phyloP scores from a whole-genome alignment of 2,113 vertebrate species.

The Prolemur simus region DNA sequence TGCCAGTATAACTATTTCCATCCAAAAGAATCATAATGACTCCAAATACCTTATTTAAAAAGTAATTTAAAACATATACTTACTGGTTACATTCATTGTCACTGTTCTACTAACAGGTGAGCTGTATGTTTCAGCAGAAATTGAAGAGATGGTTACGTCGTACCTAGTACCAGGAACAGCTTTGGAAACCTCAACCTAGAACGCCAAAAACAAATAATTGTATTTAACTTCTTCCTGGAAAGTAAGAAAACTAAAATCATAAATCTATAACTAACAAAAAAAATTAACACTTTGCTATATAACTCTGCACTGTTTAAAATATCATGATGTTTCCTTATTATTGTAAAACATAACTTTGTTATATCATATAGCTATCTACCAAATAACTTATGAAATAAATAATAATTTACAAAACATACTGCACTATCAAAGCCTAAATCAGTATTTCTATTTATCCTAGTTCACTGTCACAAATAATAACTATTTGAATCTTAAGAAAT shows the following conservation, averaged over 20 bases:
- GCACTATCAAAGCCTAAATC: slow-evolving; percentile 12
- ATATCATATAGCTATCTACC: background rate
- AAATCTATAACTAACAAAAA: background rate
- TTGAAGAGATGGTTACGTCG: slow-evolving; percentile 86
- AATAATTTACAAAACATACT: background rate
- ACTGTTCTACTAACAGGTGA: slow-evolving; percentile 91
- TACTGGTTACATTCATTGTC: slow-evolving; percentile 90
- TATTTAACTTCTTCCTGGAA: slow-evolving; percentile 52
- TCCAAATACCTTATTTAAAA: background rate
- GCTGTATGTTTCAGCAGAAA: slow-evolving; percentile 90
- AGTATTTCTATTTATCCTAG: background rate
- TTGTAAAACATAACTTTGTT: background rate
- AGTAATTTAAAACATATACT: slow-evolving; percentile 75
- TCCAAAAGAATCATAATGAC: background rate
- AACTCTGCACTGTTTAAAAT: slow-evolving; percentile 8
- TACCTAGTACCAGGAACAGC: slow-evolving; percentile 87
- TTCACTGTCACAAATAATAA: slow-evolving; percentile 22
- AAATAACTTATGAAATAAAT: background rate
- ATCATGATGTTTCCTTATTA: background rate
- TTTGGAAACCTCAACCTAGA: slow-evolving; percentile 89
- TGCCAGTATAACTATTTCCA: background rate
- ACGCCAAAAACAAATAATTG: slow-evolving; percentile 47
- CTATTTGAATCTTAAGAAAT: slow-evolving; percentile 10
- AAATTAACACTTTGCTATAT: background rate
- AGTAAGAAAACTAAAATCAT: background rate